Evolutionary conservation across 23 tunicate genomes (phyloP).

Genomic region (Ascidia mentula): DNA sequence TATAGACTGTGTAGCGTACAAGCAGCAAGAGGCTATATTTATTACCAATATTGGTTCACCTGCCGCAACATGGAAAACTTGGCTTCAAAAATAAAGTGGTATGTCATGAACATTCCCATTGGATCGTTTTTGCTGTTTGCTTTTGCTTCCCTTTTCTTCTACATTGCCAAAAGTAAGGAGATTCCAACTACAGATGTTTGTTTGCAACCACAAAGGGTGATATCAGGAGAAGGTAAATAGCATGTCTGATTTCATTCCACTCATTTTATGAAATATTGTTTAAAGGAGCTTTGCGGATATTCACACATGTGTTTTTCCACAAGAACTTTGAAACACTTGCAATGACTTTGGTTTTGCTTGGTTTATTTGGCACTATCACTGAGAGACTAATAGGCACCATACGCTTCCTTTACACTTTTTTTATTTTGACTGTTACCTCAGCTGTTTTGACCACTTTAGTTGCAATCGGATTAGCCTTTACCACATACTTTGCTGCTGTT

Average conservation of each 20-base stretch:
- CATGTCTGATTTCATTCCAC: too few species aligned
- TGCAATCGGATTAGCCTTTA: not conserved
- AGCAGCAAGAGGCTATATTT: too few species aligned
- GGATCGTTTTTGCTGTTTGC: not conserved
- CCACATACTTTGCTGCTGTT: not conserved
- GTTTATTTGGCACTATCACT: not conserved
- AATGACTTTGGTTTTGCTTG: not conserved
- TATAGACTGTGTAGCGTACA: too few species aligned
- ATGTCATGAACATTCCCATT: not conserved
- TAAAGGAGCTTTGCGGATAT: not conserved
- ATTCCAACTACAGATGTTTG: not conserved
- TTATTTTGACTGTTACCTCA: not conserved
- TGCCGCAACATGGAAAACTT: conserved; percentile 11
- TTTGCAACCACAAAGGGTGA: not conserved
- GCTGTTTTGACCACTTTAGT: not conserved
- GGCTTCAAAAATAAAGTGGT: not conserved
- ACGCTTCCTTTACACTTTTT: not conserved
- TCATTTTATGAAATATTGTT: too few species aligned
- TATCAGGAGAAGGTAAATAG: not conserved
- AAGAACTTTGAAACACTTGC: not conserved
- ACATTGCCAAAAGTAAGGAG: not conserved
- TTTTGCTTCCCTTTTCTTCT: not conserved
- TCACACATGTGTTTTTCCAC: conserved; percentile 1
- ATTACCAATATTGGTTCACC: too few species aligned
- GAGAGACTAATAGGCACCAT: not conserved